Evolutionary conservation across 1,140 invertebrate species (phyloP).

Genomic region (Ostrea edulis): DNA sequence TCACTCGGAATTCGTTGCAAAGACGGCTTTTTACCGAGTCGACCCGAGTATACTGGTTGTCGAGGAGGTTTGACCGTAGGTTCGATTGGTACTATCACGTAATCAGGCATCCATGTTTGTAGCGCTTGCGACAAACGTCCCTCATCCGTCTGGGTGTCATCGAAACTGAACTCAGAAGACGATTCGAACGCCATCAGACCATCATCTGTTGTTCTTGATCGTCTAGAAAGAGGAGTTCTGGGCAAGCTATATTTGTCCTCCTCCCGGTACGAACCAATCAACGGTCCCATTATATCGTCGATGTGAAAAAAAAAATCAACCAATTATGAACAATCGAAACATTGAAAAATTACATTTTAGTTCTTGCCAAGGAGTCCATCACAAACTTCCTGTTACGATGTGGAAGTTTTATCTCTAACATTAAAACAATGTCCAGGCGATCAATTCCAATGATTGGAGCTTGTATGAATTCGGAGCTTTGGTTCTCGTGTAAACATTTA

Average conservation of each 20-base stretch:
- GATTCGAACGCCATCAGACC: conserved; percentile 7
- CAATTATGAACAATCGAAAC: not conserved
- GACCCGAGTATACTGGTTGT: conserved; percentile 67
- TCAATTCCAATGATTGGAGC: conserved; percentile 3
- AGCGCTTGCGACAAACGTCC: conserved; percentile 63
- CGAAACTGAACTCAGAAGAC: conserved; percentile 47
- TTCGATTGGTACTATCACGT: conserved; percentile 58
- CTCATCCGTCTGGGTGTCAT: conserved; percentile 56
- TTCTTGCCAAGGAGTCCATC: not conserved
- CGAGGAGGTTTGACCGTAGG: conserved; percentile 56
- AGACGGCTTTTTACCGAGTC: conserved; percentile 57
- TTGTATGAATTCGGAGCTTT: conserved; percentile 23
- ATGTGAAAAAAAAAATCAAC: not conserved
- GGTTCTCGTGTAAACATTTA: conserved; percentile 28
- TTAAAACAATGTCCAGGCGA: not conserved
- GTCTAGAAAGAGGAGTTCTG: not conserved
- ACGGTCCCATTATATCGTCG: not conserved
- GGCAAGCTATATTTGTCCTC: not conserved
- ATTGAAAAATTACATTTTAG: not conserved
- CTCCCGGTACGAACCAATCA: conserved; percentile 3
- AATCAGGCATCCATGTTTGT: conserved; percentile 66
- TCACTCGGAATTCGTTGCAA: conserved; percentile 56
- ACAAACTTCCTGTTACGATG: not conserved
- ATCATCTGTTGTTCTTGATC: not conserved
- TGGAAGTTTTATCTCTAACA: not conserved